A percentile compares a stretch with the other conserved stretches of the same genome.
These are phyloP conservation scores for Rosalia funebris DNA, from an alignment of 2,888 invertebrate genomes.

Conservation along the genomic window DNA sequence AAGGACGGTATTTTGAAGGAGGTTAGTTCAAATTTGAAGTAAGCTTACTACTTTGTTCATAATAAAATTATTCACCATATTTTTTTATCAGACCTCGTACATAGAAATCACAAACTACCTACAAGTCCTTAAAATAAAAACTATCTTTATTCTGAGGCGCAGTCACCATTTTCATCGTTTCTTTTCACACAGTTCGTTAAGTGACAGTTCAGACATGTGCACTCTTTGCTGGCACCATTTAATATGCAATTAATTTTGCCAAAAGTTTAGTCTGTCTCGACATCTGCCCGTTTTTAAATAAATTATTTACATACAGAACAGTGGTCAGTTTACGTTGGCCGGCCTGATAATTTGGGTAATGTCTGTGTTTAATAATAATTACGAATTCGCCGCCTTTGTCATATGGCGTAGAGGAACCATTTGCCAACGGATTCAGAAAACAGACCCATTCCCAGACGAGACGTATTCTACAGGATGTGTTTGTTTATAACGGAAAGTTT, in stretches of 20 bases:
- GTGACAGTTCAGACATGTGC: neutral
- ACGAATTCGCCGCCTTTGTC: neutral
- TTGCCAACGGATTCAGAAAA: neutral
- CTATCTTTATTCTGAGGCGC: too few relatives aligned
- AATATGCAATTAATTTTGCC: neutral
- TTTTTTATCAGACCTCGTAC: too few relatives aligned
- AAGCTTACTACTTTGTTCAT: too few relatives aligned
- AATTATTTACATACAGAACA: neutral
- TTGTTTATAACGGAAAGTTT: too few relatives aligned
- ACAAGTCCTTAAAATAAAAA: too few relatives aligned
- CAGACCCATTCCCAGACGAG: too few relatives aligned
- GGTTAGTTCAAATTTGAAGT: too few relatives aligned
- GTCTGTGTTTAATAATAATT: neutral
- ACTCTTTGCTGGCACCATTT: neutral
- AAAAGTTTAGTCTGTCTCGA: neutral
- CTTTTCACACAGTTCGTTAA: too few relatives aligned
- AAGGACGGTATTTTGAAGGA: too few relatives aligned
- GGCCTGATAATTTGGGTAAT: neutral
- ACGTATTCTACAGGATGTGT: too few relatives aligned
- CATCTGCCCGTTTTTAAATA: neutral
- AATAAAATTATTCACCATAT: too few relatives aligned
- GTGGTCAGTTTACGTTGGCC: neutral
- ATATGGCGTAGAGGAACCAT: neutral
- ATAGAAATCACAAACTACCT: too few relatives aligned
- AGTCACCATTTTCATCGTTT: neutral